Conservation (phyloP, 2,797 vertebrate genomes). For the Tympanoctomys barrerae region DNA sequence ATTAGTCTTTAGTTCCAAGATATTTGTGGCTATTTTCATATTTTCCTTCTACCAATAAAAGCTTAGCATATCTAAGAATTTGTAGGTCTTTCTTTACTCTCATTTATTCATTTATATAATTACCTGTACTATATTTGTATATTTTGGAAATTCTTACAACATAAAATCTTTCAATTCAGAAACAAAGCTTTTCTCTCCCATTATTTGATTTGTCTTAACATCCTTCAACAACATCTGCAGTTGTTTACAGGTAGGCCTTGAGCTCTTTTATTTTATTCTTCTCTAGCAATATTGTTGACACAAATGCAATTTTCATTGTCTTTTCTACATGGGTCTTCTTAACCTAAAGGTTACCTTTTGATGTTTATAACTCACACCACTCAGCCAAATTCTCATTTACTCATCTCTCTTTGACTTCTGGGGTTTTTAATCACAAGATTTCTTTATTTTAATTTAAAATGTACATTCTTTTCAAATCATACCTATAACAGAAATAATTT, state of each 20-base stretch:
- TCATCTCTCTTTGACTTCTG: background rate
- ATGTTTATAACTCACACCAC: background rate
- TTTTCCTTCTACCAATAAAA: background rate
- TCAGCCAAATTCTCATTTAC: background rate
- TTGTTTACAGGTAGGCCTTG: background rate
- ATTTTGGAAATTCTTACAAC: background rate
- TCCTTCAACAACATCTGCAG: slow-evolving; percentile 8
- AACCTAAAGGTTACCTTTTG: background rate
- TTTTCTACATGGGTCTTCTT: background rate
- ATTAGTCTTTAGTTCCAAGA: background rate
- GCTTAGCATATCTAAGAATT: background rate
- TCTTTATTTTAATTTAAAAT: slow-evolving; percentile 9
- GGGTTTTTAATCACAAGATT: slow-evolving; percentile 29
- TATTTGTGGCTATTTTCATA: background rate
- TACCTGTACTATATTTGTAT: background rate
- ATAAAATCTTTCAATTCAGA: slow-evolving; percentile 27
- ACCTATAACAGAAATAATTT: background rate
- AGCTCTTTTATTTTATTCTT: background rate
- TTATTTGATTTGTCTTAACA: slow-evolving; percentile 37
- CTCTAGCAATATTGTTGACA: background rate
- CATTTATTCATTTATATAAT: background rate
- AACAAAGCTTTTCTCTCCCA: background rate
- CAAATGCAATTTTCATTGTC: slow-evolving; percentile 13
- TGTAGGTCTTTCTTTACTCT: background rate
- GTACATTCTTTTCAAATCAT: background rate